A percentile compares a stretch with the other conserved stretches of the same genome.
Evolutionary conservation across 1,140 invertebrate genomes (phyloP).

Genomic region (Drosophila lacertosa): DNA sequence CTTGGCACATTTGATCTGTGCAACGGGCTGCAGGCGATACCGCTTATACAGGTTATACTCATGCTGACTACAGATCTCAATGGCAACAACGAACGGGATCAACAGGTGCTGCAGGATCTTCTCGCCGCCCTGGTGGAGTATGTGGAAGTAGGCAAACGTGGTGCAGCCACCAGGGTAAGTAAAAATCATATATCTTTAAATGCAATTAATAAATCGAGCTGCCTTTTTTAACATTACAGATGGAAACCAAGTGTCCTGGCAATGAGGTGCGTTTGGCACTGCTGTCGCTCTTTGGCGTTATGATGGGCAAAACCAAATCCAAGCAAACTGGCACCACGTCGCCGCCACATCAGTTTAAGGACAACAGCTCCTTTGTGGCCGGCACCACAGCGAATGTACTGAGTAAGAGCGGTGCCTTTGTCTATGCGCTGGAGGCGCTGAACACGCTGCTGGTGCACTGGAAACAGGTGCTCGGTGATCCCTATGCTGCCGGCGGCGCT

Average conservation of each 20-base stretch:
- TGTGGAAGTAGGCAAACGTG: constrained; percentile 88
- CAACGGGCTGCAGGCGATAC: constrained; percentile 92
- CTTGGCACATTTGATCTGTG: constrained; percentile 81
- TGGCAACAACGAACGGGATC: constrained; percentile 91
- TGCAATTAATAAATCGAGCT: neutral
- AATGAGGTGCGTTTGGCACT: constrained; percentile 94
- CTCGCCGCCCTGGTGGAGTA: constrained; percentile 91
- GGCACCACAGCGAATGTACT: constrained; percentile 91
- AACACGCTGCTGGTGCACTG: constrained; percentile 93
- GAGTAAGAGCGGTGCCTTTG: constrained; percentile 91
- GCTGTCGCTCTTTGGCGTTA: constrained; percentile 89
- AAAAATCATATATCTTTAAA: neutral
- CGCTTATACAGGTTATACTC: constrained; percentile 94
- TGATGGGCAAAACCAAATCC: constrained; percentile 83
- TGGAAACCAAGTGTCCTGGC: constrained; percentile 86
- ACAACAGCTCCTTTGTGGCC: constrained; percentile 89
- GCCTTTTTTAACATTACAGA: constrained; percentile 27
- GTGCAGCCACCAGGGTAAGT: constrained; percentile 70
- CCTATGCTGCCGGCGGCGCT: constrained; percentile 59
- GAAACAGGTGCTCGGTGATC: constrained; percentile 85
- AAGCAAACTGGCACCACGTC: constrained; percentile 83
- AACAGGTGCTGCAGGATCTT: constrained; percentile 90
- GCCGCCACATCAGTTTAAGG: constrained; percentile 85
- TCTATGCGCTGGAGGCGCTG: constrained; percentile 92
- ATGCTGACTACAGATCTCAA: constrained; percentile 96